These are phyloP conservation scores for Mythimna impura DNA, from an alignment of 2,888 invertebrate genomes.

Conservation along the genomic window DNA sequence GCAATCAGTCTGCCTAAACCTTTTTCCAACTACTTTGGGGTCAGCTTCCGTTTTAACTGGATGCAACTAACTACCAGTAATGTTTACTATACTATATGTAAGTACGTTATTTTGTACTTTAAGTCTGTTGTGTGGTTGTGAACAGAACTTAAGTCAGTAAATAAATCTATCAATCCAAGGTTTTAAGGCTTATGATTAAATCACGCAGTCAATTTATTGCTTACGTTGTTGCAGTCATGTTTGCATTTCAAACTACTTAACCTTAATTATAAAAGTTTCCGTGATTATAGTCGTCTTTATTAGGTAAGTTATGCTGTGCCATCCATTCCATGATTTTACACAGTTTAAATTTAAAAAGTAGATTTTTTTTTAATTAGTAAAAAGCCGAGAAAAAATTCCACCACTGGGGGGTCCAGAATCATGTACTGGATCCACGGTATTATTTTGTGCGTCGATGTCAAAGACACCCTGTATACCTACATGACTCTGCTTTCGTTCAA, in stretches of 20 bases:
- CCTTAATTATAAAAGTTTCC: constrained; percentile 22
- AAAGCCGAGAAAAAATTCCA: too few species aligned
- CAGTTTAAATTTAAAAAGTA: too few species aligned
- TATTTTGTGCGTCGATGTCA: too few species aligned
- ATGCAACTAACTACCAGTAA: background rate
- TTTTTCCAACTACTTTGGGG: background rate
- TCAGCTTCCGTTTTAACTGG: background rate
- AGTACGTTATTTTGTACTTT: background rate
- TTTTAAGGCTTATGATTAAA: constrained; percentile 18
- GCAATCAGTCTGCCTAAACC: background rate
- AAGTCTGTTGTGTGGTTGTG: background rate
- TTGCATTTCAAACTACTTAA: constrained; percentile 11
- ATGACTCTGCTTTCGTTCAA: background rate
- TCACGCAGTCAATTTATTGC: constrained; percentile 23
- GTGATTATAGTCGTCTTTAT: constrained; percentile 3
- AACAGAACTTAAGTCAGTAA: constrained; percentile 7
- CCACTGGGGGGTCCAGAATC: too few species aligned
- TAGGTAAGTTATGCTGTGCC: too few species aligned
- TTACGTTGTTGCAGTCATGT: constrained; percentile 35
- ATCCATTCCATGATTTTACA: too few species aligned
- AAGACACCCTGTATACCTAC: too few species aligned
- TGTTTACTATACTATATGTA: too few species aligned
- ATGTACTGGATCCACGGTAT: too few species aligned
- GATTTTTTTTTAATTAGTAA: too few species aligned
- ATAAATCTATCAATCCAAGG: constrained; percentile 20